Evolutionary conservation across 2,888 invertebrate genomes (phyloP).

Genomic region (Heliconius charithonia): DNA sequence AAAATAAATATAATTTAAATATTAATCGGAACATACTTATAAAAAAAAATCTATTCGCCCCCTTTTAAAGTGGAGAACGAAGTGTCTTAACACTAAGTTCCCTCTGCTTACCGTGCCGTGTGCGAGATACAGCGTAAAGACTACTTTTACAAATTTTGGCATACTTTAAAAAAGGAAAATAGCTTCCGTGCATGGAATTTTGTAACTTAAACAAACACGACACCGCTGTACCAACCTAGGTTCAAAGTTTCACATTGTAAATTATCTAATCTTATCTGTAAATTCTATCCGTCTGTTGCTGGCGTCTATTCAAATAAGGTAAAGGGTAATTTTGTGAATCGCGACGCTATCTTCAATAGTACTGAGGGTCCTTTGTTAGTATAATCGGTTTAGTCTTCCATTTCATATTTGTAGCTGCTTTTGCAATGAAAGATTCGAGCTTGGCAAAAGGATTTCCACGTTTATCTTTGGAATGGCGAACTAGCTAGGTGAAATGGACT

Average conservation of each 20-base stretch:
- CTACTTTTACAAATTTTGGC: too few relatives aligned
- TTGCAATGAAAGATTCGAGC: conserved; percentile 21
- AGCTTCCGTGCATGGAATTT: neutral
- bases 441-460: conserved; percentile 23
- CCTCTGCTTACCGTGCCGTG: too few relatives aligned
- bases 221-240: neutral
- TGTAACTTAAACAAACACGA: neutral
- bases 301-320: conserved; percentile 35
- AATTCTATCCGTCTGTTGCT: conserved; percentile 21
- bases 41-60: too few relatives aligned
- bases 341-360: conserved; percentile 33
- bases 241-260: neutral
- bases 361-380: conserved; percentile 27
- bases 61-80: too few relatives aligned
- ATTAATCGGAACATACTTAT: too few relatives aligned
- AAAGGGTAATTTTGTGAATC: conserved; percentile 37
- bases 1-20: too few relatives aligned
- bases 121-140: too few relatives aligned
- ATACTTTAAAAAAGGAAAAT: too few relatives aligned
- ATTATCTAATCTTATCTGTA: conserved; percentile 19
- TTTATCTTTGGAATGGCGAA: conserved; percentile 4
- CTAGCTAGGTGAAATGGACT: neutral
- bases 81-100: too few relatives aligned
- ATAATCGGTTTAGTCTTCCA: conserved; percentile 30
- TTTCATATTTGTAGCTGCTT: conserved; percentile 28